These are phyloP conservation scores for Lutjanus campechanus DNA, from an alignment of 2,797 vertebrate genomes.

Conservation along the genomic window DNA sequence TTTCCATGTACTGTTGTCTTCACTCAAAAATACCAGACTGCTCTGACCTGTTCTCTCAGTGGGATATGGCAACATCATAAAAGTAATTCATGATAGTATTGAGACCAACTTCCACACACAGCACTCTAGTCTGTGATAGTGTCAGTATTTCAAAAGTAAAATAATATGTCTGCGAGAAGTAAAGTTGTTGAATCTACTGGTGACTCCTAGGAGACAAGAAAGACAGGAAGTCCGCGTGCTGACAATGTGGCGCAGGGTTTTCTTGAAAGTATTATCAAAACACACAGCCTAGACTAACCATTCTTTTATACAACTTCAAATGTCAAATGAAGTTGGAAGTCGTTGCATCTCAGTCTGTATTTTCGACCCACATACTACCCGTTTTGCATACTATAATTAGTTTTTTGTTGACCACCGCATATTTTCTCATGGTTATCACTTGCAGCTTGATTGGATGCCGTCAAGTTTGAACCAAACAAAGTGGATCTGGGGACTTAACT, in stretches of 20 bases:
- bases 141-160: conserved; percentile 53
- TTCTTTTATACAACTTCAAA: too few relatives aligned
- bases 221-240: conserved; percentile 3
- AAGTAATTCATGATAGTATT: conserved; percentile 41
- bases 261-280: background rate
- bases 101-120: conserved; percentile 24
- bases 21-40: conserved; percentile 25
- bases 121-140: conserved; percentile 4
- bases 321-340: too few relatives aligned
- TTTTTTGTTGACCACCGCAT: too few relatives aligned
- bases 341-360: too few relatives aligned
- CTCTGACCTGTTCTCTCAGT: conserved; percentile 25
- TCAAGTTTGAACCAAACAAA: too few relatives aligned
- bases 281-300: too few relatives aligned
- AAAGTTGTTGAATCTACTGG: background rate
- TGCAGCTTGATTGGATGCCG: too few relatives aligned
- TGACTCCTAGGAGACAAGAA: conserved; percentile 8
- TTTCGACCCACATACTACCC: too few relatives aligned
- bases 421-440: too few relatives aligned
- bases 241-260: background rate
- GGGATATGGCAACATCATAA: conserved; percentile 43
- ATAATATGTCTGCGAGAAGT: conserved; percentile 34
- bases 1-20: conserved; percentile 1
- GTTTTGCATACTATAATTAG: too few relatives aligned
- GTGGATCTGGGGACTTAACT: too few relatives aligned